phyloP scores from a whole-genome alignment of 2,888 invertebrate genomes.

The Meliscaeva auricollis region DNA sequence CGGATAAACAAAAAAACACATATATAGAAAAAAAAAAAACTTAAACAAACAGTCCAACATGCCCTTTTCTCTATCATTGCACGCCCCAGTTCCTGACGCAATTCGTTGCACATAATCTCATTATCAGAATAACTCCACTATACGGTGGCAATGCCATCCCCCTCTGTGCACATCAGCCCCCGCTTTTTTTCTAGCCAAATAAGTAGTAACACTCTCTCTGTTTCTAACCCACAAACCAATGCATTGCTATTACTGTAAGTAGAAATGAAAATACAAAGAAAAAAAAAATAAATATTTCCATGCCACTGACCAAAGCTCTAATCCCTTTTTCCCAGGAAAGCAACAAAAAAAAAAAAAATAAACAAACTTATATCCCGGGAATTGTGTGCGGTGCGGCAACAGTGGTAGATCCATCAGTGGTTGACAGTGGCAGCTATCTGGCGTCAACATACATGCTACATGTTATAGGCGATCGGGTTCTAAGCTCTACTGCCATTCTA shows the following conservation, averaged over 20 bases:
- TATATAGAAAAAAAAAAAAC: constrained; percentile 30
- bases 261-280: constrained; percentile 31
- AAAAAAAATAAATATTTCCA: constrained; percentile 51
- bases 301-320: constrained; percentile 66
- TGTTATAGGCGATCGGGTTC: constrained; percentile 61
- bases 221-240: constrained; percentile 45
- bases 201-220: constrained; percentile 53
- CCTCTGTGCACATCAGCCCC: not conserved
- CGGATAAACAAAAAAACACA: not conserved
- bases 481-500: constrained; percentile 54
- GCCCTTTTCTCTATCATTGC: constrained; percentile 63
- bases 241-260: constrained; percentile 42
- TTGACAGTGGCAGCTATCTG: constrained; percentile 71
- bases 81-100: constrained; percentile 77
- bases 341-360: not conserved
- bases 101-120: constrained; percentile 79
- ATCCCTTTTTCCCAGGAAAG: constrained; percentile 50
- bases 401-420: constrained; percentile 56
- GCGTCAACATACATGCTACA: constrained; percentile 66
- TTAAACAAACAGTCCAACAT: constrained; percentile 53
- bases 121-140: constrained; percentile 75
- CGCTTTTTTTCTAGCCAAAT: constrained; percentile 32
- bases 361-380: constrained; percentile 27
- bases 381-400: constrained; percentile 11
- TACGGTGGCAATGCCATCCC: not conserved